Evolutionary conservation across 2,113 vertebrate genomes (phyloP).

Genomic region (Carollia perspicillata): DNA sequence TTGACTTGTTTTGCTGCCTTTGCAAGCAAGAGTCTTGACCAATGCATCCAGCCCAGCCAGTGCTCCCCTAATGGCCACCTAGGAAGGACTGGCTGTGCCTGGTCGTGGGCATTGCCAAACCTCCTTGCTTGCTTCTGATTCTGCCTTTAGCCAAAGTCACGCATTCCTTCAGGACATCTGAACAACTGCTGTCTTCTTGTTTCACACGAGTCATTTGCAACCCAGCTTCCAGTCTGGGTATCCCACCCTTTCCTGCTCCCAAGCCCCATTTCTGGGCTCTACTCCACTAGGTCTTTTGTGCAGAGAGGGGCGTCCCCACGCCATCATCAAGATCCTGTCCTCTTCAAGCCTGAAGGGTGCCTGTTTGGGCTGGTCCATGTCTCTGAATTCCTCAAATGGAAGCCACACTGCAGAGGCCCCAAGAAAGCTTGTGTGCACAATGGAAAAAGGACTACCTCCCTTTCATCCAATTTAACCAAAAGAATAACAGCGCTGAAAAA

Average conservation of each 20-base stretch:
- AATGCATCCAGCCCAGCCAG: background rate
- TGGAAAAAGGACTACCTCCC: conserved; percentile 62
- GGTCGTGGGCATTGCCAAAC: background rate
- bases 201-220: background rate
- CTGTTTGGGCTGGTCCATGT: background rate
- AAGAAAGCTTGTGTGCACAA: conserved; percentile 22
- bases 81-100: background rate
- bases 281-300: background rate
- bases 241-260: background rate
- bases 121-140: background rate
- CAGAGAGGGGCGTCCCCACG: background rate
- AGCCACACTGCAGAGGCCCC: conserved; percentile 3
- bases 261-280: background rate
- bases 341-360: background rate
- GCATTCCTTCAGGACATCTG: background rate
- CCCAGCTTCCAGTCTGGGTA: background rate
- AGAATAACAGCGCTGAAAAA: conserved; percentile 72
- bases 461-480: conserved; percentile 74
- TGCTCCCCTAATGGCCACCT: background rate
- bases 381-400: conserved; percentile 38
- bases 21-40: background rate
- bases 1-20: background rate
- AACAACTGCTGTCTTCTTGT: background rate
- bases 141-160: background rate
- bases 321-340: background rate